Evolutionary conservation across 2,113 vertebrate species (phyloP), one percentile per base, ranked within the genome.

Genomic region (Pycnonotus jocosus): DNA sequence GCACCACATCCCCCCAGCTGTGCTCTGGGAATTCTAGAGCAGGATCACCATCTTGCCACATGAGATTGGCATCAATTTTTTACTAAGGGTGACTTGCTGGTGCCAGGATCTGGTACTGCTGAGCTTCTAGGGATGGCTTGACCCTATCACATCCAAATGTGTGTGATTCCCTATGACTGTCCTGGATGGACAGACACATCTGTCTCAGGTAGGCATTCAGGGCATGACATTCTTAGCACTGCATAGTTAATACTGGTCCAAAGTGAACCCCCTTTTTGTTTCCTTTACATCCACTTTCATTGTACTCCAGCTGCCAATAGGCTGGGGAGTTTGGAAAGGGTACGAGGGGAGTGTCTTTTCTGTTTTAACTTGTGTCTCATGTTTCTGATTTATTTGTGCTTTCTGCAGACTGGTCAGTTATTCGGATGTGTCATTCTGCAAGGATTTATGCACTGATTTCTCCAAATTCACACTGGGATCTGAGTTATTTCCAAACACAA

Each of bases 21-120:
- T 44, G 48, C 66, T 42, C 80, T 64, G 40, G 12, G 66, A 76
- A 92, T 72, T 80, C 71, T 60, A 82, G 74, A 93, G 33, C 53
- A 60, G 74, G 82, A 60, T 92, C 66, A 44, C 17, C 53, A 25
- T 33, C 66, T 68, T 65, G 79, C 71, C 11, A 88, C 24, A 15
- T 56, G 86, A 90, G 86, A 90, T 18, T 50, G 35, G 30, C 73
- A 95, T 96, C 44, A 82, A 88, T 95, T 65, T 95, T 95, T 96
- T 35, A 90, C 40, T 10, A 30, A 14, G 31, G 11, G 15, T 69
- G 48, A 56, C 37, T 40, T 90, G 9, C 16, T 64, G 40, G 21
- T 90, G 66, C 40, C 53, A 27, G 28, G n/a, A 72, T 60, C 60
- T 2, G 12, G 71, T 50, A 21, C 45, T 60, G 33, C 25, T 57